Base-by-base conservation (phyloP, 2,888 invertebrate genomes). In the Gibbula magus region DNA sequence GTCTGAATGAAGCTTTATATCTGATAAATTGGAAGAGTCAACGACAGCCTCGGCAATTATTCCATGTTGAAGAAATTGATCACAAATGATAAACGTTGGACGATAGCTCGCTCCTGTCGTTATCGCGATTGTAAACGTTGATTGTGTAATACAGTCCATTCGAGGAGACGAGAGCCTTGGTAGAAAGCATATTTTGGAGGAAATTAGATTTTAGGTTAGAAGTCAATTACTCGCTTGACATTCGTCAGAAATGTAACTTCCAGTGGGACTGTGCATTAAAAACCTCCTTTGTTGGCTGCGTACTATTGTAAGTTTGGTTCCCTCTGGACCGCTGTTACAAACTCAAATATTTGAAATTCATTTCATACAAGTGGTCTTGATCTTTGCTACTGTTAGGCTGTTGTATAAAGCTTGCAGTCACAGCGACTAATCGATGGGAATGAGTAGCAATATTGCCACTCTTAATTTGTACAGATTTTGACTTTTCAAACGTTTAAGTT, bases 171-270 rank as follows among this genome's bases (percentile, higher is more conserved):
- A 70, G 70, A n/a, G 20, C 39, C 70, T 70, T 70, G 35, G 70
- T 35, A 70, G 20, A 35, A 70, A 70, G 70, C 70, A 70, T 70
- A 70, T 70, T 70, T 70, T 70, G 29, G 32, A 70, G 70, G 70
- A 70, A 70, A 70, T 70, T 70, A 70, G 70, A 70, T 70, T 70
- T 70, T 39, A 20, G 70, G 70, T 70, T 70, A 70, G 70, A 70
- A 70, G 70, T 70, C 70, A 70, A 70, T 70, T 70, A 70, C 70
- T 70, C 29, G 35, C 39, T 32, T 70, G 70, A 70, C 70, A 35
- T 20, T 39, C 70, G 70, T 70, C 13, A 70, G 18, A 35, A 5
- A 45, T 13, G 0, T 3, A 32, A 70, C 29, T 35, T 35, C 70
- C 70, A 70, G n/a, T n/a, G 70, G 70, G 35, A 20, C 4, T 20